phyloP scores from a whole-genome alignment of 1,140 invertebrate species.

The Aricia agestis region DNA sequence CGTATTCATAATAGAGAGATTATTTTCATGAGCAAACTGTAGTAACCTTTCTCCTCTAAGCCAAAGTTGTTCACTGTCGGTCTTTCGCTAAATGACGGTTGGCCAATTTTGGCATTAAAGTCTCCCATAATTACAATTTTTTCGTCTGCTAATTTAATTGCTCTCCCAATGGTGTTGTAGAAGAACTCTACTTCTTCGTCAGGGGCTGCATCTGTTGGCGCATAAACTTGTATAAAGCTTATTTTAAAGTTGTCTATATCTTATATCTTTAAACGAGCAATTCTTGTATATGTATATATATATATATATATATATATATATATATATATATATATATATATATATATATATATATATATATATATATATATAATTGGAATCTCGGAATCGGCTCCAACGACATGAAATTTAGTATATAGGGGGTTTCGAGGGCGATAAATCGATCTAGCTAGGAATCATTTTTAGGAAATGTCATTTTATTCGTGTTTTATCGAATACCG shows the following conservation, averaged over 20 bases:
- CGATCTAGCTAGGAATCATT: no score
- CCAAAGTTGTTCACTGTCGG: neutral
- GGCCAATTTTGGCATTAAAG: neutral
- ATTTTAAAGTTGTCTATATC: neutral
- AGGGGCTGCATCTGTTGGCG: neutral
- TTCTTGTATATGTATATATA: no score
- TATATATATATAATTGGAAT: no score
- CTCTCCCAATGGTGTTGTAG: neutral
- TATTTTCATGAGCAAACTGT: neutral
- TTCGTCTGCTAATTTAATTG: neutral
- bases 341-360: no score
- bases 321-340: no score
- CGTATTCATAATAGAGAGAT: neutral
- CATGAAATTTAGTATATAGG: no score
- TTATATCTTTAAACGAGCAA: no score
- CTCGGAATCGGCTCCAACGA: no score
- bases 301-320: no score
- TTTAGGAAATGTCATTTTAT: no score
- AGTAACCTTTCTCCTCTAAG: neutral
- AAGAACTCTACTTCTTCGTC: neutral
- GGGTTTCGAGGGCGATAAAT: no score
- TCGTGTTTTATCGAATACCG: no score
- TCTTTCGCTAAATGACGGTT: neutral
- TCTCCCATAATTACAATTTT: neutral
- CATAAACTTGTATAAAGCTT: neutral